These are phyloP conservation scores for Mormyrus iriodes DNA, from an alignment of 2,113 vertebrate species.

Conservation along the genomic window DNA sequence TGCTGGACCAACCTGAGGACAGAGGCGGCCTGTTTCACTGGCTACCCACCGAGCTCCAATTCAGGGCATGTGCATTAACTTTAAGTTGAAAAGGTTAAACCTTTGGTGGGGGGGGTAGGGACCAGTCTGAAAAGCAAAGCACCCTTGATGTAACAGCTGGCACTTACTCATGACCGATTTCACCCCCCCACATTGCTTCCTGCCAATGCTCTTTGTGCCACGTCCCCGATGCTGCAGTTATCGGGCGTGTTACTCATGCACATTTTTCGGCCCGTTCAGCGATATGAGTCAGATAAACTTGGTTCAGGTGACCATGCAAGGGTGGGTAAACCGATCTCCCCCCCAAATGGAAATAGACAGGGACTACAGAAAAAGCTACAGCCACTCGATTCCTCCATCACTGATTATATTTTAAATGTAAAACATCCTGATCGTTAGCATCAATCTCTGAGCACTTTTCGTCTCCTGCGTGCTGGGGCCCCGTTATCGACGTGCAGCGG, in stretches of 20 bases:
- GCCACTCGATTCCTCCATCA: not conserved
- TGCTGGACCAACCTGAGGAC: not conserved
- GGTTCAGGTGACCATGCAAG: not conserved
- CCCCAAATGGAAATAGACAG: not conserved
- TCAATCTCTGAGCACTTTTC: constrained; percentile 8
- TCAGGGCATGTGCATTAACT: not conserved
- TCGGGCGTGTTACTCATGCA: not conserved
- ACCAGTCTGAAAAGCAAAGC: not conserved
- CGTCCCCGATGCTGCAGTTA: not conserved
- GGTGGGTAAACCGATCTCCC: not conserved
- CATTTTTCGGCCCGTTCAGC: not conserved
- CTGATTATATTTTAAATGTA: constrained; percentile 17
- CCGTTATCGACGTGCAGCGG: not conserved
- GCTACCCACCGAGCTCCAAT: not conserved
- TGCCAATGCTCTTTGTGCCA: not conserved
- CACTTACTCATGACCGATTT: too few species aligned
- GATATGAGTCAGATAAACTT: not conserved
- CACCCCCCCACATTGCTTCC: not conserved
- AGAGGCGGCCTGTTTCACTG: not conserved
- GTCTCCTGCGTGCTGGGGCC: not conserved
- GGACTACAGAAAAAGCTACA: not conserved
- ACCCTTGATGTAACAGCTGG: not conserved
- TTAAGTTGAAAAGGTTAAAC: not conserved
- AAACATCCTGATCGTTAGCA: not conserved
- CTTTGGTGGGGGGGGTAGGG: not conserved